Evolutionary conservation across 1,140 invertebrate species (phyloP).

Genomic region (Zaprionus capensis): DNA sequence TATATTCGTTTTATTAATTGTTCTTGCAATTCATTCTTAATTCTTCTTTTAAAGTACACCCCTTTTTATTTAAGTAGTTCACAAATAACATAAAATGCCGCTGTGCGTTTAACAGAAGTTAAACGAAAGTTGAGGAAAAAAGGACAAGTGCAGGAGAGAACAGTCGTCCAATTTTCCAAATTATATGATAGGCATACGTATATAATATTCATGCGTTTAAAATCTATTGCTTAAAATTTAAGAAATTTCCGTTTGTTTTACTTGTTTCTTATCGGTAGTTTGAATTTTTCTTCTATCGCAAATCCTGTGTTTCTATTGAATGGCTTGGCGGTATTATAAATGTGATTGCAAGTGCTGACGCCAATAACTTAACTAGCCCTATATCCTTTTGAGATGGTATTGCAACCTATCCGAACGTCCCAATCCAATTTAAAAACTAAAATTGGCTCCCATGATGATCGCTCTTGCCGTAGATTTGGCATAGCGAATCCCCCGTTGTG

Average conservation of each 20-base stretch:
- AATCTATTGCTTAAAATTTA: not conserved
- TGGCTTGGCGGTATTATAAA: constrained; percentile 16
- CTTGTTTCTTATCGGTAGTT: constrained; percentile 5
- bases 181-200: constrained; percentile 3
- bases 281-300: not conserved
- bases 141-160: constrained; percentile 53
- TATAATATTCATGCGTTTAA: constrained; percentile 1
- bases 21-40: constrained; percentile 6
- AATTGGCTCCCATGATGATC: constrained; percentile 91
- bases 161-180: constrained; percentile 67
- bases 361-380: constrained; percentile 13
- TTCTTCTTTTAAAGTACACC: constrained; percentile 17
- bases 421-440: constrained; percentile 84
- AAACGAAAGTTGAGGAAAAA: constrained; percentile 45
- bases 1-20: constrained; percentile 2
- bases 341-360: constrained; percentile 5
- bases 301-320: constrained; percentile 14
- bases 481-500: constrained; percentile 84
- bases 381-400: constrained; percentile 19
- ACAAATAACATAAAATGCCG: constrained; percentile 27
- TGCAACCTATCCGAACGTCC: constrained; percentile 17
- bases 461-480: constrained; percentile 93
- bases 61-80: constrained; percentile 19
- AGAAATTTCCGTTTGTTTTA: constrained; percentile 14
- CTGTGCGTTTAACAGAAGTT: constrained; percentile 14